A percentile compares a stretch with the other conserved stretches of the same genome.
Evolutionary conservation across 2,888 invertebrate genomes (phyloP).

Genomic region (Protula sp.): DNA sequence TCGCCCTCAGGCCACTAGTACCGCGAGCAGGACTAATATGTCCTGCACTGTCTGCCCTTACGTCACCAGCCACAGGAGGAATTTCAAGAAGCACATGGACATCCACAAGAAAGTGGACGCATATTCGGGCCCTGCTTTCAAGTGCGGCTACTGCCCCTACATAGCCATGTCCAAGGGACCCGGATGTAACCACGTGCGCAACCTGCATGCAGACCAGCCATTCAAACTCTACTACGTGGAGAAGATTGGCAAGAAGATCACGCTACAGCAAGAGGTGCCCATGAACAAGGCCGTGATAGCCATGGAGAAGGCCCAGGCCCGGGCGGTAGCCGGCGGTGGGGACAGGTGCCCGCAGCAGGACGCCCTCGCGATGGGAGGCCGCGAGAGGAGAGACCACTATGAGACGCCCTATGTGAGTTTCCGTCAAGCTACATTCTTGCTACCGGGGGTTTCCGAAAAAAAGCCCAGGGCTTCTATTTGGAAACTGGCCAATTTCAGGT

Average conservation of each 20-base stretch:
- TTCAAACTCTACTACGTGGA: background rate
- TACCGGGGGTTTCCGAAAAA: too few species aligned
- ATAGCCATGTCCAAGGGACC: background rate
- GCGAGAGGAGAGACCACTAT: too few species aligned
- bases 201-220: background rate
- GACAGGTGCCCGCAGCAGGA: too few species aligned
- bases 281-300: background rate
- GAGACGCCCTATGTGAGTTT: too few species aligned
- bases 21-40: too few species aligned
- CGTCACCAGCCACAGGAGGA: background rate
- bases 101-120: background rate
- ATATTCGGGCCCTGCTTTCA: background rate
- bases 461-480: too few species aligned
- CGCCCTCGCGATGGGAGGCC: too few species aligned
- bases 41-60: background rate
- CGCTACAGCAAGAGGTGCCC: background rate
- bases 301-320: background rate
- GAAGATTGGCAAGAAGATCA: background rate
- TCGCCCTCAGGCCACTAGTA: too few species aligned
- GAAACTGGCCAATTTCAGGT: too few species aligned
- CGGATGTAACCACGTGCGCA: background rate
- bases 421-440: too few species aligned
- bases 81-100: background rate
- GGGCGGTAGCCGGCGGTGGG: too few species aligned
- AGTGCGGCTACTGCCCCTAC: background rate